Conservation (phyloP, 2,888 invertebrate species). For the Biston betularia region DNA sequence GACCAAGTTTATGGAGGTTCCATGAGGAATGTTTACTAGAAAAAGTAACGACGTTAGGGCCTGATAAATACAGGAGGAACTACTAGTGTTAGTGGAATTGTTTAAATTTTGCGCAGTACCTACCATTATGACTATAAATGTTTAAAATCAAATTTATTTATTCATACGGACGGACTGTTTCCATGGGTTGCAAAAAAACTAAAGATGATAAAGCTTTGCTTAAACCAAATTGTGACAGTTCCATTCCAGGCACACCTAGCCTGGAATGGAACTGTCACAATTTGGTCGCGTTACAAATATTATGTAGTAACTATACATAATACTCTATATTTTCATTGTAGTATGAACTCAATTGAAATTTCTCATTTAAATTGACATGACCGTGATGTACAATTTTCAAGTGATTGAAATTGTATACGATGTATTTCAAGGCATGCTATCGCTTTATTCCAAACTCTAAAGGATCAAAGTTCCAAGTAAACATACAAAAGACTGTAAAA, state of each 20-base stretch:
- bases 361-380: conserved; percentile 6
- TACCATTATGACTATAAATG: too few relatives aligned
- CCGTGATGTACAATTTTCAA: conserved; percentile 7
- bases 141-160: too few relatives aligned
- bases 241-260: too few relatives aligned
- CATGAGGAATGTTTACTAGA: conserved; percentile 33
- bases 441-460: neutral
- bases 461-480: conserved; percentile 2
- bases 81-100: neutral
- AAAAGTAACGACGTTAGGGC: conserved; percentile 24
- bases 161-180: too few relatives aligned
- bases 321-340: neutral
- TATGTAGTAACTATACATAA: neutral
- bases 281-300: too few relatives aligned
- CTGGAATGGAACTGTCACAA: too few relatives aligned
- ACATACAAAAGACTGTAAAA: conserved; percentile 34
- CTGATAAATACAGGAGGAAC: neutral
- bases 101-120: too few relatives aligned
- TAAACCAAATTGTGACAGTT: too few relatives aligned
- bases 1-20: conserved; percentile 35
- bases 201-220: too few relatives aligned
- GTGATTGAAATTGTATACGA: neutral
- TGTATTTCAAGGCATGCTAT: neutral
- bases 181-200: too few relatives aligned
- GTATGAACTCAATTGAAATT: conserved; percentile 10